These are phyloP conservation scores for Abrostola triplasia DNA, from an alignment of 2,888 invertebrate genomes.

Conservation along the genomic window DNA sequence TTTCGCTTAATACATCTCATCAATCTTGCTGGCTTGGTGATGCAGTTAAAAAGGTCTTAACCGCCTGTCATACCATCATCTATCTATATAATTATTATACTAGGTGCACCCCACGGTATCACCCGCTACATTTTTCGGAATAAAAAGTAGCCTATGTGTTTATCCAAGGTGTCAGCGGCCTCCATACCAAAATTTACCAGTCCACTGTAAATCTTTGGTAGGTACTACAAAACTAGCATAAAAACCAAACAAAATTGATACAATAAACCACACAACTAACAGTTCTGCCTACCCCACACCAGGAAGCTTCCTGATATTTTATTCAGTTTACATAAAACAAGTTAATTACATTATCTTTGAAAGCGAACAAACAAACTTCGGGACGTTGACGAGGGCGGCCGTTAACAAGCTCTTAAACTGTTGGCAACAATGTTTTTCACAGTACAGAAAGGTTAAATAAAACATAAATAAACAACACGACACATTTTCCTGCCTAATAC, in stretches of 20 bases:
- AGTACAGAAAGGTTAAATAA: not conserved
- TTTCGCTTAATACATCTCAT: too few relatives aligned
- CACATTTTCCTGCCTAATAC: too few relatives aligned
- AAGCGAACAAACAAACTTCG: not conserved
- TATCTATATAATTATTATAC: too few relatives aligned
- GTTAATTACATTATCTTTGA: conserved; percentile 1
- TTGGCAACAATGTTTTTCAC: not conserved
- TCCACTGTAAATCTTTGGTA: too few relatives aligned
- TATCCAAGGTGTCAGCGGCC: too few relatives aligned
- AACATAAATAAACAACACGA: not conserved
- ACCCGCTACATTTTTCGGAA: too few relatives aligned
- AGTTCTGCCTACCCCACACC: not conserved
- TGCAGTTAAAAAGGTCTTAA: too few relatives aligned
- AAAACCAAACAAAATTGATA: not conserved
- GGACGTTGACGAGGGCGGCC: not conserved
- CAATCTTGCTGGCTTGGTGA: too few relatives aligned
- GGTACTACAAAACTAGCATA: not conserved
- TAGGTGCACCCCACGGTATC: too few relatives aligned
- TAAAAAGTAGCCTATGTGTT: too few relatives aligned
- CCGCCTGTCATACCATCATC: too few relatives aligned
- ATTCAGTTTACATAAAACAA: not conserved
- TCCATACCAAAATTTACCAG: too few relatives aligned
- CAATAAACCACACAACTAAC: not conserved
- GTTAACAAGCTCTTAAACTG: conserved; percentile 1
- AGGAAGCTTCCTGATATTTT: not conserved